Evolutionary conservation across 1,140 invertebrate genomes (phyloP), one percentile per base, ranked within the genome.

Genomic region (Araneus ventricosus): DNA sequence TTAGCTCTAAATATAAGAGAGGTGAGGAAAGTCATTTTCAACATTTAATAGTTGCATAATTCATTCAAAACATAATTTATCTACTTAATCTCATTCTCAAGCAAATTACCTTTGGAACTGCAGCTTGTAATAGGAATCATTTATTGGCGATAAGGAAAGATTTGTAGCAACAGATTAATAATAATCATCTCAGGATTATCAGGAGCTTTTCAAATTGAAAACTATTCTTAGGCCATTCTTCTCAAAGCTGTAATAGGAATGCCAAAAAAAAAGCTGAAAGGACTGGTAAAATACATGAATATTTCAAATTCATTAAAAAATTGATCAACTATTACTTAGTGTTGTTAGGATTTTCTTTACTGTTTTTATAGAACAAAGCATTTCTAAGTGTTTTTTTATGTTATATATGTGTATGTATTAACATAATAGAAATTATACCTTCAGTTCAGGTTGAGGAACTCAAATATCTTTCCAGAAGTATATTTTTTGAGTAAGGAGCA

Each of bases 81-180:
- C 45, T 17, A 52, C 10, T 52, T 14, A 52, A 52, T 52, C 45
- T 52, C 45, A 52, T 17, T 45, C 45, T 52, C 10, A 52, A 52
- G 45, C 4, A 17, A 84, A 84, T 95, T 96, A 99, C 98, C 96
- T 97, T 98, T 94, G 98, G 98, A 95, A 99, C 98, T 95, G 98
- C 98, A 95, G 98, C 99, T 97, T 99, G 98, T 96, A 99, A 99
- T 94, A 99, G 96, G 96, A 99, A 95, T 99, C 98, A 90, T 97
- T 97, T 94, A 99, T 96, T 90, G 97, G 96, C 87, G 96, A 96
- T 91, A 95, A 95, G 61, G 96, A 96, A 91, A 96, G 96, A 96
- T 98, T 98, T 93, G 97, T 96, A 93, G 98, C 98, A 93, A 97
- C 96, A 96, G 97, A 94, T 97, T 98, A 94, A 99, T 97, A 85